These are phyloP conservation scores for Eremobia ochroleuca DNA, from an alignment of 2,888 invertebrate species.

Conservation along the genomic window DNA sequence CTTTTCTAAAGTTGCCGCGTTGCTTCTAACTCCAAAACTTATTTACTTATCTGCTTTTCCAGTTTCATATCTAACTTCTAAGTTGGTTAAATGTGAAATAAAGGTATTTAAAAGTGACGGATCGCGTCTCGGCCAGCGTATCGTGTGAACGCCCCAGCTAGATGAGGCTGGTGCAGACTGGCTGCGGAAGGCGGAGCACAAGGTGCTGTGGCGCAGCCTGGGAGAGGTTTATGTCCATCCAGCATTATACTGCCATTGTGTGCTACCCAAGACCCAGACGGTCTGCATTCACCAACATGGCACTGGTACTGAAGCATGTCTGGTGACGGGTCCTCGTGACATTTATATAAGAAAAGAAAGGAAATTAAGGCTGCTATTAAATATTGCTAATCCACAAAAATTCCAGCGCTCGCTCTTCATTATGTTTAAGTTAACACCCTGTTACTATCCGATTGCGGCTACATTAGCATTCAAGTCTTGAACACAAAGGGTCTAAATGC, in stretches of 20 bases:
- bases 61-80: background rate
- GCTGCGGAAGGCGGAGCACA: background rate
- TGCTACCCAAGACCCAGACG: no score
- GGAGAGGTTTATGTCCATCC: no score
- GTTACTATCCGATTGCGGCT: conserved; percentile 45
- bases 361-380: background rate
- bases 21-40: conserved; percentile 10
- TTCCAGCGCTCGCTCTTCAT: conserved; percentile 11
- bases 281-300: background rate
- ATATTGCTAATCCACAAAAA: conserved; percentile 1
- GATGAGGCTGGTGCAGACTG: background rate
- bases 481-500: conserved; percentile 52
- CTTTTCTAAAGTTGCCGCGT: conserved; percentile 19
- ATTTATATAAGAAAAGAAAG: background rate
- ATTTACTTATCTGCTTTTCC: background rate
- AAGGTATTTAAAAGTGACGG: background rate
- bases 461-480: conserved; percentile 55
- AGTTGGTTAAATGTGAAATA: background rate
- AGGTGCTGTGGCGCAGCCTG: no score
- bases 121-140: background rate
- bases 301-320: no score
- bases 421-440: conserved; percentile 27
- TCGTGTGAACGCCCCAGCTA: background rate
- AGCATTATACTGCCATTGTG: no score
- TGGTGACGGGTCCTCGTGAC: background rate